A percentile compares a stretch with the other conserved stretches of the same genome.
These are phyloP conservation scores for Sinocyclocheilus grahami DNA, from an alignment of 2,113 vertebrate genomes.

Conservation along the genomic window DNA sequence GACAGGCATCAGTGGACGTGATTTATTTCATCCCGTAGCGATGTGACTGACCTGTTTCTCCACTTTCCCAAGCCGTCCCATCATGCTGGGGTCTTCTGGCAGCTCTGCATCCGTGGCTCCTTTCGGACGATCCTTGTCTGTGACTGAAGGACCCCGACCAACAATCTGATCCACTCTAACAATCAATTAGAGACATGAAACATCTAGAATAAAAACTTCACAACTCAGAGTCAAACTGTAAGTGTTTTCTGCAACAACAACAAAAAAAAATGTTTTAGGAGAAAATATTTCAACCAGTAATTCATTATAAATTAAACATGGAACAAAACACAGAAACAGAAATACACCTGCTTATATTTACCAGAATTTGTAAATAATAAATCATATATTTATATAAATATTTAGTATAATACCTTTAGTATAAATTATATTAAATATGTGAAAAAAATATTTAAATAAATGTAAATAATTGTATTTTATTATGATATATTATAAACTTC, in stretches of 20 bases:
- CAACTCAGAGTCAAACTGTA: not conserved
- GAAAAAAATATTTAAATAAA: no score
- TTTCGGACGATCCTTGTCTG: slow-evolving; percentile 94
- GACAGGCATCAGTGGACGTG: no score
- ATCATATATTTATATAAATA: no score
- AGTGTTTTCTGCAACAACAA: no score
- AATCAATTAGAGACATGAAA: slow-evolving; percentile 44
- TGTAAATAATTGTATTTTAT: no score
- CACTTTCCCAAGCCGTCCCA: slow-evolving; percentile 95
- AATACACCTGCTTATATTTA: no score
- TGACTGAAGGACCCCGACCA: slow-evolving; percentile 87
- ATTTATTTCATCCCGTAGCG: no score
- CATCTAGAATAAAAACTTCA: slow-evolving; percentile 44
- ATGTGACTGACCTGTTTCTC: slow-evolving; percentile 88
- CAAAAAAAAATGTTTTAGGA: no score
- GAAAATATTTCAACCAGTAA: not conserved
- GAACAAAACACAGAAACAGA: not conserved
- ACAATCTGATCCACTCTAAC: slow-evolving; percentile 98
- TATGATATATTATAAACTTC: no score
- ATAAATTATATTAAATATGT: no score
- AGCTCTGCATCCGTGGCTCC: slow-evolving; percentile 83
- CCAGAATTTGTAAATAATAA: no score
- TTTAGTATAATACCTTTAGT: no score
- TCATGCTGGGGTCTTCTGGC: slow-evolving; percentile 96
- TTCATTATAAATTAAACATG: not conserved